phyloP scores from a whole-genome alignment of 53 echinoderm and acorn worm species.

The Zoroaster sp. region DNA sequence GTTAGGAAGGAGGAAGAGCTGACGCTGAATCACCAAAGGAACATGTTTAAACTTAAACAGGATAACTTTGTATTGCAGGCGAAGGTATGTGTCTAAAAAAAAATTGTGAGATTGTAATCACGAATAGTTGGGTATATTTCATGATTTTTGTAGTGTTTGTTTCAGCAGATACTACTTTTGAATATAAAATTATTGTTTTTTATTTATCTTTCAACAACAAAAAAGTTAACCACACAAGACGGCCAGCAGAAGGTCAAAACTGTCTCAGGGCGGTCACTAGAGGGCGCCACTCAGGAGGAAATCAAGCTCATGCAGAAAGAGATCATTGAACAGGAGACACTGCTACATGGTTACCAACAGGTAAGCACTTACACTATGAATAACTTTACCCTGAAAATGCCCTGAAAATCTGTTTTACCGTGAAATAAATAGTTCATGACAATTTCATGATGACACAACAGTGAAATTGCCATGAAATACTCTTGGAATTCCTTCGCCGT shows the following conservation, averaged over 20 bases:
- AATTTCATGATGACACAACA: too few relatives aligned
- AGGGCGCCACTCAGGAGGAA: conserved; percentile 77
- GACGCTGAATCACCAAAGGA: conserved; percentile 80
- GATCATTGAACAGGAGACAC: conserved; percentile 86
- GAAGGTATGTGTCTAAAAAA: conserved; percentile 26
- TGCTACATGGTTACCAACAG: conserved; percentile 97
- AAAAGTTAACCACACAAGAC: conserved; percentile 67
- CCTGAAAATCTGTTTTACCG: too few relatives aligned
- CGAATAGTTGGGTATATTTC: not conserved
- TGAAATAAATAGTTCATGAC: too few relatives aligned
- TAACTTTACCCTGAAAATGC: too few relatives aligned
- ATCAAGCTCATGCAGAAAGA: conserved; percentile 85
- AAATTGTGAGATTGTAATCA: not conserved
- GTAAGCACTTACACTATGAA: conserved; percentile 35
- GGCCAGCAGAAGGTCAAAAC: conserved; percentile 65
- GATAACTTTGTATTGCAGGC: conserved; percentile 83
- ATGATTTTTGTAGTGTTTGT: not conserved
- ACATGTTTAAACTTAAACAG: conserved; percentile 83
- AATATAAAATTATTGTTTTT: not conserved
- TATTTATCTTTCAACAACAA: not conserved
- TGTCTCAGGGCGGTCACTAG: conserved; percentile 61
- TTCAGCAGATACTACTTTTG: not conserved
- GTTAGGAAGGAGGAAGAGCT: conserved; percentile 75
- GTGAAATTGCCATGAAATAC: too few relatives aligned
- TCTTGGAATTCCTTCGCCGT: too few relatives aligned